A percentile compares a stretch with the other conserved stretches of the same genome.
phyloP scores from a whole-genome alignment of 2,113 vertebrate genomes.

The Oncorhynchus clarkii region DNA sequence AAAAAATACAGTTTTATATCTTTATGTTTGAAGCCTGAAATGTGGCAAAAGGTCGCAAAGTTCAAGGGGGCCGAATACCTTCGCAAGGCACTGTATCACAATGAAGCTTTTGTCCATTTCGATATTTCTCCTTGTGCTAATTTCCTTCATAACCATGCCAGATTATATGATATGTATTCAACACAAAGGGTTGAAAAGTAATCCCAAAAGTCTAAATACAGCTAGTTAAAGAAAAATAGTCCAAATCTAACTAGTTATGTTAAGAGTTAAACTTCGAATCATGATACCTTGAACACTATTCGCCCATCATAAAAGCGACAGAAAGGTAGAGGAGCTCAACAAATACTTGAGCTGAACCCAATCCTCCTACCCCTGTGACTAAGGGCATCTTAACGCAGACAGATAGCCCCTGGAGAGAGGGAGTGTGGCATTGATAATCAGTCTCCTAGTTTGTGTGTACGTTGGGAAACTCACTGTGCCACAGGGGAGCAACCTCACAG shows the following conservation, averaged over 20 bases:
- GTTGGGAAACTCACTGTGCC: constrained; percentile 37
- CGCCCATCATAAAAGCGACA: not conserved
- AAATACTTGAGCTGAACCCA: constrained; percentile 10
- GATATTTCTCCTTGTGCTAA: constrained; percentile 42
- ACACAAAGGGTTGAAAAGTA: not conserved
- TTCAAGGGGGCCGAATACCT: too few relatives aligned
- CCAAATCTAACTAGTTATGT: too few relatives aligned
- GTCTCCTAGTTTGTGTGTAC: constrained; percentile 35
- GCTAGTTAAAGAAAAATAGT: too few relatives aligned
- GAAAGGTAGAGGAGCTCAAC: constrained; percentile 12
- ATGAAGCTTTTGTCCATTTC: constrained; percentile 42
- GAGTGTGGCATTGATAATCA: constrained; percentile 59
- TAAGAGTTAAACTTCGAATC: too few relatives aligned
- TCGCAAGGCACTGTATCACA: too few relatives aligned
- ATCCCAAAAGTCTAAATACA: too few relatives aligned
- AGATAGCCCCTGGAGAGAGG: constrained; percentile 49
- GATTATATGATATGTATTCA: too few relatives aligned
- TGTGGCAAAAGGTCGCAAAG: too few relatives aligned
- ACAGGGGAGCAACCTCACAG: constrained; percentile 41
- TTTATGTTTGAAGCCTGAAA: too few relatives aligned
- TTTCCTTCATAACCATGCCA: constrained; percentile 33
- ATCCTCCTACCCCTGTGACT: constrained; percentile 47
- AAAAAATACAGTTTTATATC: too few relatives aligned
- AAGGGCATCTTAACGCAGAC: constrained; percentile 38
- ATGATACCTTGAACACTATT: not conserved